Base-by-base conservation (phyloP, 2,888 invertebrate species). In the Mamestra brassicae region DNA sequence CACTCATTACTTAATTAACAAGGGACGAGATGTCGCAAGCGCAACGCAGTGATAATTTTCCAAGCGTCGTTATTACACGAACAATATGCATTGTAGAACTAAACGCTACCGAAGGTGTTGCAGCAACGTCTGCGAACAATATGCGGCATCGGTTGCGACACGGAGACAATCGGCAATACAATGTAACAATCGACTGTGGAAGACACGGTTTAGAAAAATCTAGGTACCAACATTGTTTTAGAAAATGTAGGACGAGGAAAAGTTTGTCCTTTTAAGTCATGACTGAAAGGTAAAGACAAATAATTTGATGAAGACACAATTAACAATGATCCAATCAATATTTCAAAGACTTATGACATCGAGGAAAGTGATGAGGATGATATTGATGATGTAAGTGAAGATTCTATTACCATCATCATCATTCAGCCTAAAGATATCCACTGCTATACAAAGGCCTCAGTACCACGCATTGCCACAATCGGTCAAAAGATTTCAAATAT, bases 1-100 rank as follows among this genome's bases (percentile, higher is more conserved):
- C 71, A 62, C 61, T 68, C 26, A 79, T 73, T 76, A 74, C 38
- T 64, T 71, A 45, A 81, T 73, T 64, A 80, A 74, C 73, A 58
- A 67, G 72, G 57, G 65, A 76, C 63, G 5, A n/a, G 36, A 36
- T 85, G 78, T 80, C 54, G 69, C 67, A 42, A 42, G 38, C 42
- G 6, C 42, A 83, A 80, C 50, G 38, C 55, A 50, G 36, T 71
- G 71, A 74, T 80, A 76, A 79, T 88, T 88, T 88, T 88, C 85
- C 89, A 90, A 87, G 84, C 82, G 84, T 80, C 81, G 78, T 84
- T 84, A 83, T 77, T 73, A 79, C 72, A 78, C 80, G 74, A 78
- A 90, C 88, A 89, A 88, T 89, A 87, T 83, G 88, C 86, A 90
- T 89, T 90, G 88, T 89, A 63, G 65, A 64, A 26, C 52, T 65